Base-by-base conservation (phyloP, 2,888 invertebrate species). In the Melieria picta region DNA sequence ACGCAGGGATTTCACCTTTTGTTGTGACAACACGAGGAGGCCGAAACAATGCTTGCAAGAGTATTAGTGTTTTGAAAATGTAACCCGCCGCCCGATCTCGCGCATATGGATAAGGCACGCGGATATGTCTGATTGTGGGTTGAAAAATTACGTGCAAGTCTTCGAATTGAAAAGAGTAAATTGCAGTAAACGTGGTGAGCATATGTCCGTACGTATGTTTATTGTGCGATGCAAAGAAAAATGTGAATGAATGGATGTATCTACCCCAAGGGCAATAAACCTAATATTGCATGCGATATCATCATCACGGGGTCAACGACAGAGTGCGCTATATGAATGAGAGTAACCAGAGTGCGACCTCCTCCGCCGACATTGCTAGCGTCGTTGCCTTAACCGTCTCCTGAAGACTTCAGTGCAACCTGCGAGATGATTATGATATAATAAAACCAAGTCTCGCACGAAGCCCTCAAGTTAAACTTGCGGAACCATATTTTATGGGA, bases 241-340 rank as follows among this genome's bases (percentile, higher is more conserved):
- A 50, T n/a, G 67, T 67, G 69, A 69, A 62, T 69, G 63, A 69
- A 69, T 69, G 61, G 62, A 55, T 30, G 30, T 30, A 47, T 55
- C 56, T 63, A 56, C 62, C 46, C 75, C 77, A 77, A 77, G 77
- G 77, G 75, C 77, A 77, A 77, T 77, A 77, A 77, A 77, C 77
- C 76, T 74, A 76, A 75, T 71, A 76, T 72, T 76, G 75, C 77
- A 76, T 74, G 76, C 75, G 76, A 77, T 75, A 77, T 76, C 76
- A 75, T 71, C 65, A 72, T 71, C 72, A 74, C 69, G 71, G 74
- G 72, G 74, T 72, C 75, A 76, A 69, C 62, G 57, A 64, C 58
- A 63, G 60, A 69, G 61, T 56, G 67, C 13, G 58, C 30, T 56
- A 65, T 55, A 56, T 46, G 62, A 65, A 52, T 61, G 71, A 71